Evolutionary conservation across 2,888 invertebrate species (phyloP).

Genomic region (Digitonthophagus gazella): DNA sequence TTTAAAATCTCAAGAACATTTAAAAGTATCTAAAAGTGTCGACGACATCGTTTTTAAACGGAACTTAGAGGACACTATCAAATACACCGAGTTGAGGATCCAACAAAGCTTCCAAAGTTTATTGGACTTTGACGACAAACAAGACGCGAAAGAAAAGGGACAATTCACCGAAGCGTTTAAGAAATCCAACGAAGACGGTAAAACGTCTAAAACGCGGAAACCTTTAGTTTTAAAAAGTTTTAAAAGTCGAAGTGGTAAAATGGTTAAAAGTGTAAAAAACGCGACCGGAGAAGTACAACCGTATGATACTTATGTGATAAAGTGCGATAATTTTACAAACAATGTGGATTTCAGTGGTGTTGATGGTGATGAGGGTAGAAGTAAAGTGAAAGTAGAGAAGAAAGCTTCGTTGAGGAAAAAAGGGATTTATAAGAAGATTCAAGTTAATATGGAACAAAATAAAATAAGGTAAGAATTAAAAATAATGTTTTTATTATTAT

Average conservation of each 20-base stretch:
- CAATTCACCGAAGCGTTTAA: constrained; percentile 23
- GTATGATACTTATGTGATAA: constrained; percentile 25
- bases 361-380: not conserved
- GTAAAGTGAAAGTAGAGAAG: constrained; percentile 7
- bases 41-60: constrained; percentile 17
- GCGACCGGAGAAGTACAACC: constrained; percentile 22
- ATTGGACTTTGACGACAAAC: constrained; percentile 19
- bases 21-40: constrained; percentile 19
- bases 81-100: constrained; percentile 20
- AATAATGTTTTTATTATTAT: not conserved
- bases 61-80: constrained; percentile 19
- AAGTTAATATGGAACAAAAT: constrained; percentile 17
- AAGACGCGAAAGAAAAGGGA: not conserved
- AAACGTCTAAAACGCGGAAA: not conserved
- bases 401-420: constrained; percentile 20
- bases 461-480: constrained; percentile 20
- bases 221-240: not conserved
- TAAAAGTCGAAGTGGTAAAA: not conserved
- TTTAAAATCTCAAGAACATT: constrained; percentile 6
- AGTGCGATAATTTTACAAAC: constrained; percentile 22
- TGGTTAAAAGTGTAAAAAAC: not conserved
- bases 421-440: constrained; percentile 25
- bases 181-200: constrained; percentile 18
- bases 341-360: constrained; percentile 20
- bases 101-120: constrained; percentile 22